Conservation (phyloP, 2,797 vertebrate species). For the Peromyscus melanophrys region DNA sequence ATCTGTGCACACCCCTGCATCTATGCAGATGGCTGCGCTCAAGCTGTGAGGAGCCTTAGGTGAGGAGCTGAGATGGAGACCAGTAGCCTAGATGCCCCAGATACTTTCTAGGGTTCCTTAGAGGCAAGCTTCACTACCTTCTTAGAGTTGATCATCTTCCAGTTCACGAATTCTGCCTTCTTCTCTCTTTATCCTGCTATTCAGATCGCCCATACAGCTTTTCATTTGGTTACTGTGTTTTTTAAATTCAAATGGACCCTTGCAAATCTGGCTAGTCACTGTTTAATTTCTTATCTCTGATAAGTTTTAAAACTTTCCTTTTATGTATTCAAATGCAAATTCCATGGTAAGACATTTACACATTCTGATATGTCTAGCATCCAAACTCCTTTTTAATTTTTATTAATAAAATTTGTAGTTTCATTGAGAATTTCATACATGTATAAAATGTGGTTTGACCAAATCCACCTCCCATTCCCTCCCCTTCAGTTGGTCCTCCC, state of each 20-base stretch:
- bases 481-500: neutral
- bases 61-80: neutral
- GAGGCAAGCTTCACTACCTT: neutral
- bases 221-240: conserved; percentile 1
- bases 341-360: neutral
- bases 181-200: conserved; percentile 13
- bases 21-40: neutral
- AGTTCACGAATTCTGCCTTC: conserved; percentile 58
- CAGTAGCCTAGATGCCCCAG: neutral
- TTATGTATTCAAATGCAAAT: conserved; percentile 45
- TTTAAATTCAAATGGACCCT: neutral
- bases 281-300: conserved; percentile 24
- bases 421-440: neutral
- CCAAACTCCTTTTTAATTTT: neutral
- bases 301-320: conserved; percentile 22
- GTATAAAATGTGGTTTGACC: neutral
- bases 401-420: neutral
- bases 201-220: conserved; percentile 4
- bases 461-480: neutral
- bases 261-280: neutral
- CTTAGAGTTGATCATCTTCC: neutral
- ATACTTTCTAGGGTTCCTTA: neutral
- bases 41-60: neutral
- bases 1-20: neutral
- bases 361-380: neutral